Percentiles rank a stretch among this genome's conserved stretches.
Conservation (phyloP, 2,113 vertebrate species). For the Eidolon helvum region DNA sequence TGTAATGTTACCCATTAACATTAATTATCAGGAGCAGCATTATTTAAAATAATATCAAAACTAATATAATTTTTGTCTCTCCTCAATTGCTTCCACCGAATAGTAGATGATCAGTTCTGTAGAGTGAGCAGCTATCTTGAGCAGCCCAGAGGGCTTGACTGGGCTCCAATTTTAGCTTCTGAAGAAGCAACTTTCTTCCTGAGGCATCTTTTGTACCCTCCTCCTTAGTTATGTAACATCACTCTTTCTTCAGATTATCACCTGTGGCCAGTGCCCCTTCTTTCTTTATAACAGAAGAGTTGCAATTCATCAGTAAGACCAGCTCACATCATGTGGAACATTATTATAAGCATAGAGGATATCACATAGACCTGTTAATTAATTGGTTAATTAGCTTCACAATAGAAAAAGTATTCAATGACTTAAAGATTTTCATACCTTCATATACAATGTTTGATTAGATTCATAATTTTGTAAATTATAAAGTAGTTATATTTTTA, state of each 20-base stretch:
- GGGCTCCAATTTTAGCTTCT: background rate
- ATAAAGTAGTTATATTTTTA: background rate
- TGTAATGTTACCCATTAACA: background rate
- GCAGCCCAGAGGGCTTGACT: background rate
- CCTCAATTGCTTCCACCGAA: background rate
- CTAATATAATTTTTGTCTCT: background rate
- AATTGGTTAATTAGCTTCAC: background rate
- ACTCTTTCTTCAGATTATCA: background rate
- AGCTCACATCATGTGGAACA: background rate
- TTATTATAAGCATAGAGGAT: background rate
- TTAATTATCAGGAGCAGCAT: background rate
- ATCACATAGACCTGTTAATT: background rate
- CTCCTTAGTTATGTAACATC: accelerated
- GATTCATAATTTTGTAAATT: background rate
- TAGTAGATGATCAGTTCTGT: background rate
- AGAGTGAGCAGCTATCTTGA: accelerated
- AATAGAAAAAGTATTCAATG: background rate
- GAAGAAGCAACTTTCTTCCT: background rate
- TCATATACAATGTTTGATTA: background rate
- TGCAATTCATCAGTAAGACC: background rate
- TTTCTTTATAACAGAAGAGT: background rate
- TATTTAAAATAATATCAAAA: background rate
- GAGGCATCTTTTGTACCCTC: accelerated
- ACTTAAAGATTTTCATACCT: background rate
- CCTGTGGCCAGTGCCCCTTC: no score